Evolutionary conservation across 37 sponge, comb jelly and placozoan genomes (phyloP).

Genomic region (Mnemiopsis leidyi): DNA sequence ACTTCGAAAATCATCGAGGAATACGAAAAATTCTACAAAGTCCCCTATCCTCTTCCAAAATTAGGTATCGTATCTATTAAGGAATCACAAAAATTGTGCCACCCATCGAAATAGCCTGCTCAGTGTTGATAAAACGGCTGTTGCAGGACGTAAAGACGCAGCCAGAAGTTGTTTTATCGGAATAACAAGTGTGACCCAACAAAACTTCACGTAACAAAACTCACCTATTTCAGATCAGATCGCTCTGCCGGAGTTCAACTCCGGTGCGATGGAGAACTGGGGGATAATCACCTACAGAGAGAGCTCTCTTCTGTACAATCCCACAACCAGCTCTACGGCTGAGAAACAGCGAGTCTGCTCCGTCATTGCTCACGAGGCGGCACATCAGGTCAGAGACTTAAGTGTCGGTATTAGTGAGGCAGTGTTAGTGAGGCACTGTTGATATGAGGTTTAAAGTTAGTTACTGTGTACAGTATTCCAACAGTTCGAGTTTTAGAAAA

Average conservation of each 20-base stretch:
- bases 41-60: constrained; percentile 87
- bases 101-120: no score
- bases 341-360: constrained; percentile 85
- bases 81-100: no score
- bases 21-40: constrained; percentile 81
- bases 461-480: no score
- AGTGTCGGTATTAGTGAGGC: background rate
- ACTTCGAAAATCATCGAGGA: constrained; percentile 70
- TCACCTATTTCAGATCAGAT: constrained; percentile 78
- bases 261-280: constrained; percentile 99
- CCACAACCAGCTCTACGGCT: constrained; percentile 65
- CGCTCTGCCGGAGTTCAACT: constrained; percentile 91
- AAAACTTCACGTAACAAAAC: no score
- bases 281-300: constrained; percentile 94
- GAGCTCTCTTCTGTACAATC: constrained; percentile 82
- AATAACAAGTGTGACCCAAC: no score
- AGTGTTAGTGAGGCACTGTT: no score
- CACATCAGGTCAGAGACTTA: constrained; percentile 74
- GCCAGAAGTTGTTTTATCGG: no score
- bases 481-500: no score
- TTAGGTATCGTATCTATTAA: constrained; percentile 84
- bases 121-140: no score
- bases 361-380: constrained; percentile 93
- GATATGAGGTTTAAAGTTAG: no score
- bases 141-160: no score